Base-by-base conservation (phyloP, 2,888 invertebrate species). In the Cataglyphis albicans region DNA sequence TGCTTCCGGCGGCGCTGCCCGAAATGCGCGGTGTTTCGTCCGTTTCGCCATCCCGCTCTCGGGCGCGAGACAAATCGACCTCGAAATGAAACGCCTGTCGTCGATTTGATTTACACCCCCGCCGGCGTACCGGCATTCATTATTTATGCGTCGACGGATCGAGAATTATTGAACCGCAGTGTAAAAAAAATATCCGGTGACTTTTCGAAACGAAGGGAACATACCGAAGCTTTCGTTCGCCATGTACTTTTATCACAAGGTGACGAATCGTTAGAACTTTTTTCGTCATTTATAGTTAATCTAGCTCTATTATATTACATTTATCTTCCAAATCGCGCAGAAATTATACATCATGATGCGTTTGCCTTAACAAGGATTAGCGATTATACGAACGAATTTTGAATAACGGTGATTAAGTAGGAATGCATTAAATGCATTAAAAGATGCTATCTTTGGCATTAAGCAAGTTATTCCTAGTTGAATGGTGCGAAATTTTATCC, bases 41-140 rank as follows among this genome's bases (percentile, higher is more conserved):
- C 68, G 70, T 83, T 86, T 78, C 63, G 84, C 86, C 88, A 84
- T 81, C 67, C 82, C 82, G 82, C 59, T 73, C 76, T 73, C 68
- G 75, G 74, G 85, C 85, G 90, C 81, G 89, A 90, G 90, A 90
- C 90, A 90, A 90, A 90, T 90, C 90, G 90, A 90, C 89, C 90
- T 86, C 90, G 89, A 90, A 90, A 90, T 90, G 90, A 90, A 90
- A 90, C 89, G 90, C 84, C 89, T 88, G 90, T 90, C 90, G 90
- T 90, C 85, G 87, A 87, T 90, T 90, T 90, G 90, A 90, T 90
- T 90, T 90, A 90, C 90, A 85, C 78, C 83, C 78, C 81, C 68
- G 78, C 72, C 75, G 83, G 64, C 86, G 52, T 76, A 75, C 35
- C 59, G 76, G 73, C 76, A 85, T 90, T 90, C 89, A 90, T 90